Evolutionary conservation across 2,113 vertebrate genomes (phyloP), one percentile per base, ranked within the genome.

Genomic region (Anhinga rufa): DNA sequence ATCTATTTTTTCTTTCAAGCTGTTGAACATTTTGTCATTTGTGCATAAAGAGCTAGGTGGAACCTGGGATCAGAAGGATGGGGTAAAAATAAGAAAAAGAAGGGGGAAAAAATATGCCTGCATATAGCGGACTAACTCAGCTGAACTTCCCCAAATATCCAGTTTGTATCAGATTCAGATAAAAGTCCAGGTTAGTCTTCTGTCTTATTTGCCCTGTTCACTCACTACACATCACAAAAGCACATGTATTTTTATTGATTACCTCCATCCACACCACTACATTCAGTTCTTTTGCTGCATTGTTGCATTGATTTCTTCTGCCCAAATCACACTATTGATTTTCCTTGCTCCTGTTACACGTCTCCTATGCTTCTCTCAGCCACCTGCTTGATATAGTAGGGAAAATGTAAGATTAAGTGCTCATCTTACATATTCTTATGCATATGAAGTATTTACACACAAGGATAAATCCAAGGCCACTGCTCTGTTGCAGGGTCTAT

Each of bases 271-370:
- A 46, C 68, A 57, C 42, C 40, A 34, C 72, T 84, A 32, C 34
- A 86, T 88, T 77, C 64, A 36, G 38, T 42, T 66, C 42, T 79
- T 93, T 71, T 85, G 54, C 78, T 94, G 81, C 68, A 81, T 26
- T 79, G 84, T 90, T 91, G 75, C 81, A 97, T 89, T 90, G 94
- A 96, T 97, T 92, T 95, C 71, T 95, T 86, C 62, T 90, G 65
- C 72, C 60, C 57, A 78, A 68, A 72, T 82, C 82, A 64, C 74
- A 26, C 52, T 80, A 97, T 94, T 83, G 94, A 97, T 93, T 95
- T 85, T 83, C 31, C 49, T 52, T 3, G 5, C 40, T 70, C 48
- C 65, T 49, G 34, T 75, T 89, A 68, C 29, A 68, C 38, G 4
- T 68, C 70, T 82, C 54, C 62, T 55, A 6, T 24, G 32, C 60